Base-by-base conservation (phyloP, 2,113 vertebrate genomes). In the Gallinago media region DNA sequence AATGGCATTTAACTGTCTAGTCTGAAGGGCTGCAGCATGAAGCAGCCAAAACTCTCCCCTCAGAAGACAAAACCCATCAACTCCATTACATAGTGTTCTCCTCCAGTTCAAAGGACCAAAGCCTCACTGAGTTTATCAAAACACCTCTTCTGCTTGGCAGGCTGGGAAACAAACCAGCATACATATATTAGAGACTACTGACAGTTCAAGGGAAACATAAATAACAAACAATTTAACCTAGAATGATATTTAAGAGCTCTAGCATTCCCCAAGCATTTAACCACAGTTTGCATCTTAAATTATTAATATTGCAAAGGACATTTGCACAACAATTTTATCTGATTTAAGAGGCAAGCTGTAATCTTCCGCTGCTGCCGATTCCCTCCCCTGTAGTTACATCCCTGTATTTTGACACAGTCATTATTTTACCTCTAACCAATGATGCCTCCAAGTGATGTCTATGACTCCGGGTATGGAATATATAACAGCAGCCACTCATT, bases 301-400 rank as follows among this genome's bases (percentile, higher is more conserved):
- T 90, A 94, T 90, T 93, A 92, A 92, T 66, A 88, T 11, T 59
- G 47, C 34, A 88, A 67, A 84, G 29, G 75, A 84, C 52, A 88
- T 91, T 67, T 71, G 18, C 38, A 72, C 78, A 90, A 79, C 32
- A 88, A 65, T 80, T 92, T 76, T 78, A 84, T 44, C 56, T 93
- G 72, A 89, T 91, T 95, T 81, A 93, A 89, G 65, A 91, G 70
- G 52, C 66, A 61, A 65, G 40, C 25, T 58, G n/a, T 44, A 67
- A 78, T 78, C 67, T 74, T 2, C 82, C 68, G 47, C 27, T 79
- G 58, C 6, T 88, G 49, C 0, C 8, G 23, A 88, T 55, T 88
- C 47, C 68, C 56, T 93, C 61, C 79, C 56, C 72, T 59, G 38
- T 32, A 78, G 50, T 71, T 90, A 74, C 8, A 36, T 46, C 52